These are phyloP conservation scores for Aurelia aurita DNA, from an alignment of 30 jellyfish, hydroid and myxozoan species.

Conservation along the genomic window DNA sequence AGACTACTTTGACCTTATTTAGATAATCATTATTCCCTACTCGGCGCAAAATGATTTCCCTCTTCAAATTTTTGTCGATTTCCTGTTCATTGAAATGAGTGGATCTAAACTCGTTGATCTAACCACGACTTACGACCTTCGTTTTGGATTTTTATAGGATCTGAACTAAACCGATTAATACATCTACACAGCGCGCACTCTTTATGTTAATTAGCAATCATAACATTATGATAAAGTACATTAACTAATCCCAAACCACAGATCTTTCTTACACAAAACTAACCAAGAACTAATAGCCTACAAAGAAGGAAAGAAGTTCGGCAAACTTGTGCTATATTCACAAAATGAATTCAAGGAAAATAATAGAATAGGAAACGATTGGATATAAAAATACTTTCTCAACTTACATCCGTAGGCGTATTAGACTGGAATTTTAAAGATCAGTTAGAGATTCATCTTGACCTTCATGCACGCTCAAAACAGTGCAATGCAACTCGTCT, in stretches of 20 bases:
- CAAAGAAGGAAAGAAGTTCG: too few species aligned
- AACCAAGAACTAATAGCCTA: not conserved
- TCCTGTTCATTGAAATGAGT: constrained; percentile 35
- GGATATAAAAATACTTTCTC: too few species aligned
- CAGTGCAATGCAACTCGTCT: too few species aligned
- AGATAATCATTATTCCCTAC: not conserved
- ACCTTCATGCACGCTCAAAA: too few species aligned
- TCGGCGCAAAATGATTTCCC: not conserved
- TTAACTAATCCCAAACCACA: constrained; percentile 28
- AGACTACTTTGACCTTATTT: not conserved
- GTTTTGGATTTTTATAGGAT: constrained; percentile 25
- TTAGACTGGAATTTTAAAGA: too few species aligned
- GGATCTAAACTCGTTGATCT: constrained; percentile 4
- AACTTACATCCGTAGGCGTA: too few species aligned
- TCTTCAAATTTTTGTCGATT: constrained; percentile 27
- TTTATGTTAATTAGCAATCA: constrained; percentile 56
- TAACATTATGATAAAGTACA: constrained; percentile 32
- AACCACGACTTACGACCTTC: constrained; percentile 5
- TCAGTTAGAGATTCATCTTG: too few species aligned
- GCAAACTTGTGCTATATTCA: too few species aligned
- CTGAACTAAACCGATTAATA: constrained; percentile 57
- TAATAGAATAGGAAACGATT: too few species aligned
- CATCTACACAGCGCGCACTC: constrained; percentile 68
- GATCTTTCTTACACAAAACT: constrained; percentile 18
- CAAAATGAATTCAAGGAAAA: too few species aligned